Evolutionary conservation across 1,140 invertebrate genomes (phyloP), one percentile per base, ranked within the genome.

Genomic region (Coelopa frigida): DNA sequence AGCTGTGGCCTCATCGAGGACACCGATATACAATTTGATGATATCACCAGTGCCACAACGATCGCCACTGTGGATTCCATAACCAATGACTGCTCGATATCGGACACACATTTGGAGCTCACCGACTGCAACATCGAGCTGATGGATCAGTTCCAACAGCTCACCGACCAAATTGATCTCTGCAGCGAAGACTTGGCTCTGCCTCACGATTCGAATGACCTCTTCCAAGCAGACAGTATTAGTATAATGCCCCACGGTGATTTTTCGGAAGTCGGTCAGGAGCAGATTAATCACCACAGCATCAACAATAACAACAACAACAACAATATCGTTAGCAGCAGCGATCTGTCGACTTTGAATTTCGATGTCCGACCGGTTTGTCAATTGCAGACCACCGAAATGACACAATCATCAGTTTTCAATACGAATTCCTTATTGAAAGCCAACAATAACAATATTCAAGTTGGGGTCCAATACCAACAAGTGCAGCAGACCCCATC

Each of bases 71-170:
- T 33, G 10, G 14, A 14, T 2, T 22, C 44, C 2, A 0, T 15
- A 10, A 27, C 17, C 6, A 35, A 35, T 11, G 5, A 8, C 4
- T 7, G 10, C 10, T 12, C 39, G 12, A 4, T 8, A 17, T 8
- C 17, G 39, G 8, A 38, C 32, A 17, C 17, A 15, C 58, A 53
- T 37, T 29, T 65, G 4, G 58, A 61, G 29, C 32, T 49, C 11
- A 46, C 32, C 23, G 62, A 66, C 29, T 66, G 62, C 49, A 67
- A 66, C 26, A 66, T 66, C 32, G 62, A 66, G 22, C 44, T 66
- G 5, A 66, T 66, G 62, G 62, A 66, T 47, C 58, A 66, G 24
- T 66, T 55, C 38, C 58, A 66, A 36, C 58, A 66, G 38, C 45
- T 60, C 11, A 66, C 62, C 8, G 55, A 66, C 48, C 62, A 66